Conservation (phyloP, 2,113 vertebrate genomes). For the Thunnus thynnus region DNA sequence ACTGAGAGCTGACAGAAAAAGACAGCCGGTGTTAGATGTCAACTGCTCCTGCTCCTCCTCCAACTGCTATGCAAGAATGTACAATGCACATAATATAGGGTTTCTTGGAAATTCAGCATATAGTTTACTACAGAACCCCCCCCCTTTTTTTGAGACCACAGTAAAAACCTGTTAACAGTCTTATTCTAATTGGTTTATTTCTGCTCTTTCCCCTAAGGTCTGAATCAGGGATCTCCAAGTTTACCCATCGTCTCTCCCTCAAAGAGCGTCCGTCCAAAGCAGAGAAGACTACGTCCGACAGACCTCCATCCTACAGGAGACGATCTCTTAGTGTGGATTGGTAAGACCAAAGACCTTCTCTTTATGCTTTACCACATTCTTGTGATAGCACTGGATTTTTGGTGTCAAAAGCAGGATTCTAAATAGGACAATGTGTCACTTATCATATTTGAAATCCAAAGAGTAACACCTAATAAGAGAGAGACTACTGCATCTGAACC, state of each 20-base stretch:
- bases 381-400: neutral
- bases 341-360: slow-evolving; percentile 77
- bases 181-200: neutral
- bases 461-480: neutral
- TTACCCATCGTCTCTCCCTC: slow-evolving; percentile 90
- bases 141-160: too few relatives aligned
- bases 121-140: too few relatives aligned
- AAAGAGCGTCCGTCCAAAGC: slow-evolving; percentile 90
- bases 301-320: slow-evolving; percentile 87
- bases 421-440: neutral
- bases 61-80: neutral
- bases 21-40: slow-evolving; percentile 9
- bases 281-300: slow-evolving; percentile 83
- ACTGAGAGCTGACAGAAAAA: neutral
- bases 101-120: neutral
- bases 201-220: slow-evolving; percentile 77
- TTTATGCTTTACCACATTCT: neutral
- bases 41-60: neutral
- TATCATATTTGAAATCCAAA: neutral
- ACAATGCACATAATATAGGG: neutral
- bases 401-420: neutral
- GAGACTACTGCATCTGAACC: slow-evolving; percentile 1
- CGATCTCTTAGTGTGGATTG: slow-evolving; percentile 93
- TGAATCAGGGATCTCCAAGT: slow-evolving; percentile 89
- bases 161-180: neutral